Conservation (phyloP, 1,140 invertebrate genomes). For the Sarcophaga bullata region DNA sequence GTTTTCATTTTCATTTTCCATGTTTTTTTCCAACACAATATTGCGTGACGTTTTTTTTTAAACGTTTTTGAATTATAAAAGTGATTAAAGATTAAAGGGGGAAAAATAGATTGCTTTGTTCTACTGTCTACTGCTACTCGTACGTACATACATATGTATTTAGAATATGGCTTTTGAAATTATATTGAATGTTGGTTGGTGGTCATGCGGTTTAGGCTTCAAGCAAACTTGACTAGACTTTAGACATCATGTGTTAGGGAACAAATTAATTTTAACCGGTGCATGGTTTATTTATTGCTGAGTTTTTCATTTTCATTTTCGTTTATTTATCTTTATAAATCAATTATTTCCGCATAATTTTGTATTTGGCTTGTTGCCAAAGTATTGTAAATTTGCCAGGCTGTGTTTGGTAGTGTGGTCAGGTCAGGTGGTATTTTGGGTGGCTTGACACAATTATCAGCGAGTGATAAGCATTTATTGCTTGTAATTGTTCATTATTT, state of each 20-base stretch:
- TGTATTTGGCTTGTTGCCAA: not conserved
- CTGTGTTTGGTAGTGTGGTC: not conserved
- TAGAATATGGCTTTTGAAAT: too few species aligned
- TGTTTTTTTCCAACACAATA: not conserved
- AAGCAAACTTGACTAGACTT: not conserved
- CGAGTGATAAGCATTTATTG: too few species aligned
- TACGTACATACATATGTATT: too few species aligned
- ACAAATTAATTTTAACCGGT: not conserved
- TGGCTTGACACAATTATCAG: too few species aligned
- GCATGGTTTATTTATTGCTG: too few species aligned
- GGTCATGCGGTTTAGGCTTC: too few species aligned
- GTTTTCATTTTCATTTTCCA: too few species aligned
- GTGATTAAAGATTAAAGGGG: not conserved
- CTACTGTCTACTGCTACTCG: too few species aligned
- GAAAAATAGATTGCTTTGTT: not conserved
- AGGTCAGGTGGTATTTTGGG: too few species aligned
- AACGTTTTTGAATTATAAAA: not conserved
- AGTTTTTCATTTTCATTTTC: not conserved
- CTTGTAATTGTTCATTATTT: too few species aligned
- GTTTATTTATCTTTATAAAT: not conserved
- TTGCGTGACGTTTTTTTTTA: constrained; percentile 1
- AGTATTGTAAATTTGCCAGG: not conserved
- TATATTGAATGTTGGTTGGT: too few species aligned
- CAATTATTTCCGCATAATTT: constrained; percentile 19
- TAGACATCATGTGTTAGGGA: not conserved